Base-by-base conservation (phyloP, 1,140 invertebrate genomes). In the Tetranychus urticae region DNA sequence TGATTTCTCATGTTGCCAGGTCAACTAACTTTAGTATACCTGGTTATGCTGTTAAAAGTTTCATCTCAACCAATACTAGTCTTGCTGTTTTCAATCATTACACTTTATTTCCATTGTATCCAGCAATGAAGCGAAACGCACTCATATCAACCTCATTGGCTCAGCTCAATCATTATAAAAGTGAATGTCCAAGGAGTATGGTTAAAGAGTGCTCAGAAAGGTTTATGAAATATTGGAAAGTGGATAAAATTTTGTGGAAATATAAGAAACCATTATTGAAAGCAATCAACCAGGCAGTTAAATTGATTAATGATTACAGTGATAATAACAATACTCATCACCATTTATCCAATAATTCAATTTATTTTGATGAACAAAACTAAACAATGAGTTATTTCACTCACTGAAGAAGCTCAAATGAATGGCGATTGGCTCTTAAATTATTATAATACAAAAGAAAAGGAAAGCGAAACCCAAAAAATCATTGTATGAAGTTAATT, bases 11-110 rank as follows among this genome's bases (percentile, higher is more conserved):
- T 58, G 62, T 64, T 1, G 46, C 55, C 8, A 72, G 80, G 52
- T 79, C 79, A 14, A 71, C 75, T 0, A 69, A 75, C 46, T 72
- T 80, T 23, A 82, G 79, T 66, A 76, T 77, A 4, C 72, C 77
- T 63, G 80, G 79, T 8, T 77, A 79, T 60, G 81, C 80, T 50
- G 80, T 80, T 8, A 84, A 84, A 67, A 84, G 82, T 68, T 81
- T 84, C 67, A 76, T 82, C 61, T 74, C 77, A 13, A 82, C 81
- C 2, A 74, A 75, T 58, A 78, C 75, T 52, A 76, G 81, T 36
- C 70, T 82, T 64, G 81, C 77, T 39, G 81, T 82, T 57, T 82
- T 84, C 70, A 84, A 84, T 70, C 82, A 84, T 69, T 84, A 84
- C 65, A 79, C 81, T 2, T 67, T 84, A 56, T 75, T 76, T 54